Base-by-base conservation (phyloP, 1,140 invertebrate genomes). In the Drosophila orosa region DNA sequence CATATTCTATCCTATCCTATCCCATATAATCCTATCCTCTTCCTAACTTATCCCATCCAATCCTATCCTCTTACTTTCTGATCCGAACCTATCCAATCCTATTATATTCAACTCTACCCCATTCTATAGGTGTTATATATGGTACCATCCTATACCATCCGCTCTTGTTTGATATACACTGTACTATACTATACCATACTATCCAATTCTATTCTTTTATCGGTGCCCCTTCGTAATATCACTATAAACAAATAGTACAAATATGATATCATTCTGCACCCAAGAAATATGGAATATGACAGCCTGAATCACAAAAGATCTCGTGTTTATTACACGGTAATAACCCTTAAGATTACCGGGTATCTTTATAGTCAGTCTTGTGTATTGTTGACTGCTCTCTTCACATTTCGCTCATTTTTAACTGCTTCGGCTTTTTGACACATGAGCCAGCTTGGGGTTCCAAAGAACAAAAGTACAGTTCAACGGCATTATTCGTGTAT, bases 361-460 rank as follows among this genome's bases (percentile, higher is more conserved):
- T 66, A 68, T 68, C 45, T 65, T 52, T 66, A 52, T 31, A 19
- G 45, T 35, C 35, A 15, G 35, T 17, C n/a, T 33, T 1, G n/a
- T 12, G 17, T 33, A 13, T 31, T 52, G 17, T 31, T 52, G 29
- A 48, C 40, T 31, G 17, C 8, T 57, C 22, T 27, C 24, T 8
- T 35, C 10, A 31, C 27, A 31, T 61, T 22, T 48, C 25, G 12
- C n/a, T n/a, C 12, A 19, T 33, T 63, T 31, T 33, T 19, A 33
- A 15, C 22, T 12, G 27, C 24, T 24, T 17, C 5, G 5, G 8
- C n/a, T 17, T 59, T 31, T 63, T 62, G 63, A 35, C 35, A 33
- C 22, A 13, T 10, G 35, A 52, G 27, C 31, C 27, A 35, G 19
- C 15, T 48, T n/a, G 24, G 24, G 6, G 35, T 67, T 68, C 27